Evolutionary conservation across 2,888 invertebrate genomes (phyloP).

Genomic region (Sericinus montela): DNA sequence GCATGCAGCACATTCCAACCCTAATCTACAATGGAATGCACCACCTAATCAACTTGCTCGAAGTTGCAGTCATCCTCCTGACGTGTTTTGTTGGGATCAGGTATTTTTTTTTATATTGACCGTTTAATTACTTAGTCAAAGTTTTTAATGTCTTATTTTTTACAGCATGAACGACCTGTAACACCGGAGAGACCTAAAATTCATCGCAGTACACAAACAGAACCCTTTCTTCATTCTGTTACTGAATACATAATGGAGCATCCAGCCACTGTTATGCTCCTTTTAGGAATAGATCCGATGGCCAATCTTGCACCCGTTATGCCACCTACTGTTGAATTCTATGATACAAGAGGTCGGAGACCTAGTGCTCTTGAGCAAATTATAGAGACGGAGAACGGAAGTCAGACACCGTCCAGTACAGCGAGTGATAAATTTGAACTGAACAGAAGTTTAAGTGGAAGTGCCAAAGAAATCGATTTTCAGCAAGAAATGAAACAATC

Average conservation of each 20-base stretch:
- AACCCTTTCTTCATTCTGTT: constrained; percentile 79
- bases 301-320: constrained; percentile 60
- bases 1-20: constrained; percentile 90
- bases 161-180: constrained; percentile 60
- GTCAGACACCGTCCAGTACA: constrained; percentile 66
- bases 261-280: constrained; percentile 84
- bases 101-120: constrained; percentile 30
- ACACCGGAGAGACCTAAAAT: constrained; percentile 63
- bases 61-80: constrained; percentile 91
- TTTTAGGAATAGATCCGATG: constrained; percentile 85
- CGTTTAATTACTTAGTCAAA: background rate
- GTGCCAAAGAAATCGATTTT: constrained; percentile 49
- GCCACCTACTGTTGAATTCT: constrained; percentile 67
- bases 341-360: constrained; percentile 58
- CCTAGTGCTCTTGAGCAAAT: constrained; percentile 68
- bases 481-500: constrained; percentile 56
- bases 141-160: background rate
- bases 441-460: constrained; percentile 50
- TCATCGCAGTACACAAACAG: constrained; percentile 80
- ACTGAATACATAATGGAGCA: constrained; percentile 85
- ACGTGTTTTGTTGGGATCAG: constrained; percentile 88
- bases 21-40: constrained; percentile 83
- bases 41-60: constrained; percentile 82
- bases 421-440: constrained; percentile 57
- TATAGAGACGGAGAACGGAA: constrained; percentile 64